Evolutionary conservation across 2,797 vertebrate genomes (phyloP).

Genomic region (Parambassis ranga): DNA sequence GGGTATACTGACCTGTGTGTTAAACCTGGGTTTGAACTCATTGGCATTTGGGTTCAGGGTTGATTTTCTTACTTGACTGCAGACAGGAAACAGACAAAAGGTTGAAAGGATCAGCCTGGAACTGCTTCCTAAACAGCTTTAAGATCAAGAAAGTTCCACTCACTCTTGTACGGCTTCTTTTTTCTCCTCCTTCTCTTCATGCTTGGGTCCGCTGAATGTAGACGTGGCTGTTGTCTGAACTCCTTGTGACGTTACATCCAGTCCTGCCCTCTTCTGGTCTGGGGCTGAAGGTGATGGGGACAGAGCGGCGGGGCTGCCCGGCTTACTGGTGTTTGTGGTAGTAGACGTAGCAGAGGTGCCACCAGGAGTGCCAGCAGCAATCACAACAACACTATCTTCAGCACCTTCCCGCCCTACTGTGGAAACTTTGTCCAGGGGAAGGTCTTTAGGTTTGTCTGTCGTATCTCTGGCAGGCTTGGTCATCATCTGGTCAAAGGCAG

Average conservation of each 20-base stretch:
- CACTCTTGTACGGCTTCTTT: slow-evolving; percentile 93
- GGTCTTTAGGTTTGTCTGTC: slow-evolving; percentile 91
- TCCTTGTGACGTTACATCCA: slow-evolving; percentile 95
- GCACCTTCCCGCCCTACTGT: slow-evolving; percentile 60
- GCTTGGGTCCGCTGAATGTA: slow-evolving; percentile 82
- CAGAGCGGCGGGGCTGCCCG: slow-evolving; percentile 88
- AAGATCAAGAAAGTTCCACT: too few relatives aligned
- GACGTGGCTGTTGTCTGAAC: slow-evolving; percentile 90
- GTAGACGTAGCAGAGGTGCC: slow-evolving; percentile 36
- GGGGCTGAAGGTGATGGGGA: slow-evolving; percentile 81
- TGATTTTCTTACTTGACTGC: slow-evolving; percentile 97
- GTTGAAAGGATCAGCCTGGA: background rate
- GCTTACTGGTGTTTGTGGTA: slow-evolving; percentile 81
- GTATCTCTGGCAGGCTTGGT: slow-evolving; percentile 88
- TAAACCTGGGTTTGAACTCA: slow-evolving; percentile 97
- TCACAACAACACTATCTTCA: slow-evolving; percentile 50
- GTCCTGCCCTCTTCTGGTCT: slow-evolving; percentile 88
- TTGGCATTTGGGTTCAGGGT: slow-evolving; percentile 98
- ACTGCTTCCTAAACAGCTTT: too few relatives aligned
- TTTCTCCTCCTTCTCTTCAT: slow-evolving; percentile 95
- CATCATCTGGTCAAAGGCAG: slow-evolving; percentile 88
- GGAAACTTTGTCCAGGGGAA: slow-evolving; percentile 85
- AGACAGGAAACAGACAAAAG: slow-evolving; percentile 21
- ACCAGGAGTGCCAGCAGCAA: slow-evolving; percentile 32
- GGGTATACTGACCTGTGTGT: slow-evolving; percentile 84